Conservation (phyloP, 1,140 invertebrate genomes). For the Streblospio benedicti region DNA sequence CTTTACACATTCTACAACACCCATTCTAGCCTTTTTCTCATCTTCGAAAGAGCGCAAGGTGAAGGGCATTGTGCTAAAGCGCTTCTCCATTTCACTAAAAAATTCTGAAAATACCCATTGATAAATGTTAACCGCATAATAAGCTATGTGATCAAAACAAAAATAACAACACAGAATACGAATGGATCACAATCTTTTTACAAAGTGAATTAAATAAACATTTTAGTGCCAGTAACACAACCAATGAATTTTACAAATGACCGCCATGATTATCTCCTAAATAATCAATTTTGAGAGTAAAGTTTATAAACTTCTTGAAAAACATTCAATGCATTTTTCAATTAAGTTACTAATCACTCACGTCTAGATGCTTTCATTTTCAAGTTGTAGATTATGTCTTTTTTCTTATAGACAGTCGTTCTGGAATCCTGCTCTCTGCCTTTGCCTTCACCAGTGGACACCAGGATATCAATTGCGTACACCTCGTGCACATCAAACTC, state of each 20-base stretch:
- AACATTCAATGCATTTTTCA: no score
- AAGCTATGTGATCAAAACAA: not conserved
- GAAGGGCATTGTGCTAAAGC: conserved; percentile 83
- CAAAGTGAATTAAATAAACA: no score
- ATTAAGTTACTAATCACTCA: no score
- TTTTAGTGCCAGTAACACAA: no score
- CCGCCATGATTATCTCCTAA: no score
- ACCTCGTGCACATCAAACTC: conserved; percentile 94
- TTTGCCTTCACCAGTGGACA: conserved; percentile 84
- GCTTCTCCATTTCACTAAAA: conserved; percentile 82
- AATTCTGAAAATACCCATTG: conserved; percentile 58
- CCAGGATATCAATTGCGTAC: conserved; percentile 94
- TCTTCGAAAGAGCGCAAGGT: conserved; percentile 74
- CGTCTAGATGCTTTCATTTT: conserved; percentile 90
- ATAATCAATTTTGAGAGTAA: not conserved
- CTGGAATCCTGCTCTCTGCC: conserved; percentile 79
- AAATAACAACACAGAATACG: no score
- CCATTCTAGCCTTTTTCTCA: conserved; percentile 94
- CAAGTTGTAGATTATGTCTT: conserved; percentile 84
- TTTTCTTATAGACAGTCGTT: conserved; percentile 97
- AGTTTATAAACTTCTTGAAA: no score
- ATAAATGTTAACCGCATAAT: not conserved
- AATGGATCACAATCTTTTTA: no score
- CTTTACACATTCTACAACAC: conserved; percentile 93
- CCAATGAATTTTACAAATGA: no score